Percentiles rank a stretch among this genome's conserved stretches.
Evolutionary conservation across 1,140 invertebrate species (phyloP).

Genomic region (Drosophila repleta): DNA sequence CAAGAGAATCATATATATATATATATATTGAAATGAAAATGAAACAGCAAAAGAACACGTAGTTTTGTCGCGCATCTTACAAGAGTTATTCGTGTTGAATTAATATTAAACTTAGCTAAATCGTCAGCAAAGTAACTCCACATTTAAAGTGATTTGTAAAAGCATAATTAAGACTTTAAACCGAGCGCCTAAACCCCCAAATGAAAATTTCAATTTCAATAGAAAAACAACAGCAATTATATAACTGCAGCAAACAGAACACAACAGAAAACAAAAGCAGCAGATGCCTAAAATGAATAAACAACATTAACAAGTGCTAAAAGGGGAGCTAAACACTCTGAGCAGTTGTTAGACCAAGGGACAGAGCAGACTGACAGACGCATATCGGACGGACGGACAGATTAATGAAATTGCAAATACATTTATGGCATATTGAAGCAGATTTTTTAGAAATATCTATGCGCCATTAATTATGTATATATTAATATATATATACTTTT

Average conservation of each 20-base stretch:
- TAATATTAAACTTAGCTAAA: slow-evolving; percentile 60
- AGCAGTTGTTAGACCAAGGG: slow-evolving; percentile 8
- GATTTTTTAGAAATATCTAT: slow-evolving; percentile 49
- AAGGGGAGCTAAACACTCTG: slow-evolving; percentile 1
- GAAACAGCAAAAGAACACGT: slow-evolving; percentile 18
- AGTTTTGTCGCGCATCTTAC: slow-evolving; percentile 38
- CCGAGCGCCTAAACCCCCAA: slow-evolving; percentile 41
- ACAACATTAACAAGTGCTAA: slow-evolving; percentile 15
- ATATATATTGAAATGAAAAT: slow-evolving; percentile 17
- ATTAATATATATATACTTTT: slow-evolving; percentile 27
- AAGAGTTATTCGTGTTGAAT: slow-evolving; percentile 45
- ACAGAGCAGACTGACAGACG: background rate
- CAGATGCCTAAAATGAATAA: slow-evolving; percentile 35
- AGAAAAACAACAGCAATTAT: slow-evolving; percentile 5
- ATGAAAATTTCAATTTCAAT: slow-evolving; percentile 37
- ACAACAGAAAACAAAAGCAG: slow-evolving; percentile 14
- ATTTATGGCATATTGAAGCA: slow-evolving; percentile 32
- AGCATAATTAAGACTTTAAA: slow-evolving; percentile 66
- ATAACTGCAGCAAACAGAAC: slow-evolving; percentile 14
- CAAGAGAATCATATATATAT: slow-evolving; percentile 3
- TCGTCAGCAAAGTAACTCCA: slow-evolving; percentile 41
- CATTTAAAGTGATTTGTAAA: slow-evolving; percentile 63
- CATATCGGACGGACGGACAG: slow-evolving; percentile 5
- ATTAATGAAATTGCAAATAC: slow-evolving; percentile 19
- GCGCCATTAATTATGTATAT: slow-evolving; percentile 29